A percentile compares a stretch with the other conserved stretches of the same genome.
These are phyloP conservation scores for Rhinophrynus dorsalis DNA, from an alignment of 2,797 vertebrate species.

Conservation along the genomic window DNA sequence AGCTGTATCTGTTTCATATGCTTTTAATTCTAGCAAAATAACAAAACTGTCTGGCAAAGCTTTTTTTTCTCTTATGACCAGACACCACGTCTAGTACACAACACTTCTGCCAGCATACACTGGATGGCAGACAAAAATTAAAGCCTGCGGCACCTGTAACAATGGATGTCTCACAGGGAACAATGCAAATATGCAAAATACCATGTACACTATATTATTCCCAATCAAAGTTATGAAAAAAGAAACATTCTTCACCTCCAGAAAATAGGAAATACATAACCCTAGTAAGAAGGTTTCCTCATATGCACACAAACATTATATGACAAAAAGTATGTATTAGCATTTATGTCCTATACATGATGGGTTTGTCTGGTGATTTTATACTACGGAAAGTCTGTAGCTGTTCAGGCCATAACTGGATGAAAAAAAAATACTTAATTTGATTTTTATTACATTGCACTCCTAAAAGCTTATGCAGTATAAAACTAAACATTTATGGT, in stretches of 20 bases:
- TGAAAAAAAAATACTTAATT: no score
- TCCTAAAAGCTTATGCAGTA: no score
- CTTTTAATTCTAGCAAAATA: constrained; percentile 74
- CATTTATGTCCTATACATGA: no score
- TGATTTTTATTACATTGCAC: no score
- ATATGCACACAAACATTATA: no score
- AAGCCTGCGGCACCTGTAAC: constrained; percentile 66
- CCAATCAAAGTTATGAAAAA: constrained; percentile 2
- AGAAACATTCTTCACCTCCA: neutral
- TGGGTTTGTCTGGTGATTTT: no score
- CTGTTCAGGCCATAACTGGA: no score
- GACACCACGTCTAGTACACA: constrained; percentile 65
- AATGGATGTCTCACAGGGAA: constrained; percentile 58
- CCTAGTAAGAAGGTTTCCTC: no score
- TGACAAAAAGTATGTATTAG: no score
- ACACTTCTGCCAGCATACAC: constrained; percentile 64
- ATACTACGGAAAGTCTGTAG: no score
- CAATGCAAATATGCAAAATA: constrained; percentile 57
- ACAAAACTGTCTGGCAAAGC: constrained; percentile 66
- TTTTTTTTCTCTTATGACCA: constrained; percentile 54
- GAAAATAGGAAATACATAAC: neutral
- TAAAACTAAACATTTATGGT: no score
- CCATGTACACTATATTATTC: constrained; percentile 24
- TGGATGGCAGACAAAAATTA: constrained; percentile 74
- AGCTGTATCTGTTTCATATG: constrained; percentile 75